A percentile compares a stretch with the other conserved stretches of the same genome.
phyloP scores from a whole-genome alignment of 2,113 vertebrate genomes.

The Lophura nycthemera region DNA sequence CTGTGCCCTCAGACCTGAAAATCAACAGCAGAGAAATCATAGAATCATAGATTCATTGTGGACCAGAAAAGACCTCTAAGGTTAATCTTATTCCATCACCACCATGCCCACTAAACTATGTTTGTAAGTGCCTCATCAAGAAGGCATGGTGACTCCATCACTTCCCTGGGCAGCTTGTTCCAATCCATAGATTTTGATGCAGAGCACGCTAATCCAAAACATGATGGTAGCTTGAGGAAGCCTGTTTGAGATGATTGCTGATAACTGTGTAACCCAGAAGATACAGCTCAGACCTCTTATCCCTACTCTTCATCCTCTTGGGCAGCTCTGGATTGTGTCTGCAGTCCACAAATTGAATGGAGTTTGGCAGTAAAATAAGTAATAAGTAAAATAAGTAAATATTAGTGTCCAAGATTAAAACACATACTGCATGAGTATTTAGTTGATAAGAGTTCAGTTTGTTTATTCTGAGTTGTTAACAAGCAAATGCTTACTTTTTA shows the following conservation, averaged over 20 bases:
- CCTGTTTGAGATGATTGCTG: fast-evolving
- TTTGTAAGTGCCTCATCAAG: too few relatives aligned
- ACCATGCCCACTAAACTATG: too few relatives aligned
- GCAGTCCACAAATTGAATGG: not conserved
- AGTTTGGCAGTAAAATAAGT: not conserved
- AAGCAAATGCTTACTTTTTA: not conserved
- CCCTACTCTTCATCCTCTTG: not conserved
- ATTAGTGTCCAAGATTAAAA: not conserved
- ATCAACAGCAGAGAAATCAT: not conserved
- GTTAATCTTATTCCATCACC: too few relatives aligned
- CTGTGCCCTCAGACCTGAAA: not conserved
- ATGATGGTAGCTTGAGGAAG: not conserved
- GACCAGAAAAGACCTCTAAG: too few relatives aligned
- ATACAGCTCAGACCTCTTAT: not conserved
- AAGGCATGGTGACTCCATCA: too few relatives aligned
- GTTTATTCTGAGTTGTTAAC: not conserved
- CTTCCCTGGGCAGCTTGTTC: too few relatives aligned
- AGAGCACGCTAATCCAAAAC: not conserved
- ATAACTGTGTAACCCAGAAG: not conserved
- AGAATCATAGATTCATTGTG: too few relatives aligned
- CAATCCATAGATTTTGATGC: not conserved
- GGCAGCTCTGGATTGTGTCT: not conserved
- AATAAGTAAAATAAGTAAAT: not conserved
- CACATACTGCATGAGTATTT: not conserved
- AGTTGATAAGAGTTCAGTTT: not conserved